Base-by-base conservation (phyloP, 2,888 invertebrate species). In the Bedellia somnulentella region DNA sequence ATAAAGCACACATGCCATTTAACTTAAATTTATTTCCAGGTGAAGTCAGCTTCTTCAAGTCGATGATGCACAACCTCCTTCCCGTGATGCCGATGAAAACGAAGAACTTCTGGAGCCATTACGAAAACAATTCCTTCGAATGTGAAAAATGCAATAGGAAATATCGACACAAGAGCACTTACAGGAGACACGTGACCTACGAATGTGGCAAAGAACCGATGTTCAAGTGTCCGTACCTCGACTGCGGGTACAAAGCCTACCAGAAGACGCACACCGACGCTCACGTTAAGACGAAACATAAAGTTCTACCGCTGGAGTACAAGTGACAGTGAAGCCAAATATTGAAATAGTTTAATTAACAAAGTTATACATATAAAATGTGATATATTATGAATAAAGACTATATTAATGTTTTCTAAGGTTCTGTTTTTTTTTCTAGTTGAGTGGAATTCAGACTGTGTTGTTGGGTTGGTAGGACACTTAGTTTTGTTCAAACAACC, bases 81-180 rank as follows among this genome's bases (percentile, higher is more conserved):
- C 75, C 73, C 35, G 53, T 68, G 38, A 49, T 70, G 43, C 70
- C 70, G 40, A 70, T 73, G 63, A 76, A 76, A 60, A 68, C 70
- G 37, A 75, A 75, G 57, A 71, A 70, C 46, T 75, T 59, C 46
- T 73, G 75, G 71, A 62, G 71, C 4, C 67, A 64, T 29, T 73
- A 64, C 41, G 70, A 73, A 9, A 9, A 9, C 38, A 60, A 63
- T 51, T 58, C 59, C 31, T 76, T 60, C 36, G 75, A 80, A 42
- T 83, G 87, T 52, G 79, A 79, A 37, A 81, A 80, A 41, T 88
- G 89, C 55, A 81, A 83, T 49, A 81, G 86, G 53, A 82, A 82
- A 44, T 89, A 89, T 59, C 82, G 85, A 40, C 85, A 85, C 64
- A 84, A 85, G 60, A 84, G 83, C 43, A 85, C 86, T 14, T 79